Conservation (phyloP, 1,140 invertebrate genomes). For the Drepana arcuata region DNA sequence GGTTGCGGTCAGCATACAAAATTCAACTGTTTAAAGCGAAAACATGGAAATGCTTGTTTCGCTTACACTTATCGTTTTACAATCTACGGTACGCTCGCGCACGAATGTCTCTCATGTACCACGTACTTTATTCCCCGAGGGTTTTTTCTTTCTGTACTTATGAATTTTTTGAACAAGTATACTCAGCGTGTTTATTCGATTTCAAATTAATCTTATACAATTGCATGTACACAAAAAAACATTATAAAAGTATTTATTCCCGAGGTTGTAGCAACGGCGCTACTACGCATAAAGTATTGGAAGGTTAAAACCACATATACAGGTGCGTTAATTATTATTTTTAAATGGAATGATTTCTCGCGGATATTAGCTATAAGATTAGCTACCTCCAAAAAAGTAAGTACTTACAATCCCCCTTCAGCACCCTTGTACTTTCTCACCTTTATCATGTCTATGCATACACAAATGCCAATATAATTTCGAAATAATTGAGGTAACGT, state of each 20-base stretch:
- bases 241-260: too few relatives aligned
- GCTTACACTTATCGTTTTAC: conserved; percentile 1
- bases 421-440: not conserved
- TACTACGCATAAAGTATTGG: too few relatives aligned
- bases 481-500: not conserved
- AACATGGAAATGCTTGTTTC: not conserved
- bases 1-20: conserved; percentile 13
- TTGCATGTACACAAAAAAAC: not conserved
- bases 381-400: too few relatives aligned
- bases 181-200: not conserved
- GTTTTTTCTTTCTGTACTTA: not conserved
- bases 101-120: too few relatives aligned
- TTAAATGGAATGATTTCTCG: too few relatives aligned
- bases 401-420: too few relatives aligned
- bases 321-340: too few relatives aligned
- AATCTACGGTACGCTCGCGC: conserved; percentile 12
- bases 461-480: not conserved
- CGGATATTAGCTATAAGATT: too few relatives aligned
- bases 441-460: not conserved
- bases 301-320: too few relatives aligned
- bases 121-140: not conserved
- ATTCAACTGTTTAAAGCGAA: conserved; percentile 12
- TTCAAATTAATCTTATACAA: not conserved
- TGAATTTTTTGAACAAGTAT: not conserved
- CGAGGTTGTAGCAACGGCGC: too few relatives aligned